Conservation (phyloP, 1,140 invertebrate species). For the Parapsyche elsis region DNA sequence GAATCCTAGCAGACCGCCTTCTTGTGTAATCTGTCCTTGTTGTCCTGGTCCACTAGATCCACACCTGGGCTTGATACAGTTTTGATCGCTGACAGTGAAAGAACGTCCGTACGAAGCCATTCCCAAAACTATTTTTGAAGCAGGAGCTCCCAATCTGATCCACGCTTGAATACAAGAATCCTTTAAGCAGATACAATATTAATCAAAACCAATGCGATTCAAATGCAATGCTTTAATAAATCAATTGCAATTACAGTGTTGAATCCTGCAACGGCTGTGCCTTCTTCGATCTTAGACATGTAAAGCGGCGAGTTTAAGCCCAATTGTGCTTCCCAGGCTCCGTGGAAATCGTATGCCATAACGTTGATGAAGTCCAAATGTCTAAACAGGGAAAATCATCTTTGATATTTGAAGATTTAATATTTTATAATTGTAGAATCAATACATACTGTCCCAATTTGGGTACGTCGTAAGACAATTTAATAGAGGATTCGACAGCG, state of each 20-base stretch:
- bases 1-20: slow-evolving; percentile 79
- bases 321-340: slow-evolving; percentile 70
- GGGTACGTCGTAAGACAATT: slow-evolving; percentile 10
- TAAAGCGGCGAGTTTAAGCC: slow-evolving; percentile 72
- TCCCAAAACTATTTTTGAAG: slow-evolving; percentile 75
- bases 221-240: no score
- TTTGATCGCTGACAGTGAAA: slow-evolving; percentile 68
- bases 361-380: slow-evolving; percentile 75
- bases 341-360: slow-evolving; percentile 78
- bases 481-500: background rate
- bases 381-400: slow-evolving; percentile 56
- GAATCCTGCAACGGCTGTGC: slow-evolving; percentile 53
- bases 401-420: slow-evolving; percentile 5
- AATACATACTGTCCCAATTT: slow-evolving; percentile 42
- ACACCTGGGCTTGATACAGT: slow-evolving; percentile 64
- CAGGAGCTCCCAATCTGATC: slow-evolving; percentile 66
- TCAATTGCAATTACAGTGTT: slow-evolving; percentile 59
- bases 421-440: background rate
- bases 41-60: slow-evolving; percentile 68
- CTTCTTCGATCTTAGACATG: slow-evolving; percentile 60
- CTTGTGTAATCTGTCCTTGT: slow-evolving; percentile 76
- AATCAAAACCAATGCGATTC: background rate
- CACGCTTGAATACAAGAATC: slow-evolving; percentile 58
- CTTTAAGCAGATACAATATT: slow-evolving; percentile 46
- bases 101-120: slow-evolving; percentile 76